These are phyloP conservation scores for Acrobasis consociella DNA, from an alignment of 2,888 invertebrate genomes.

Conservation along the genomic window DNA sequence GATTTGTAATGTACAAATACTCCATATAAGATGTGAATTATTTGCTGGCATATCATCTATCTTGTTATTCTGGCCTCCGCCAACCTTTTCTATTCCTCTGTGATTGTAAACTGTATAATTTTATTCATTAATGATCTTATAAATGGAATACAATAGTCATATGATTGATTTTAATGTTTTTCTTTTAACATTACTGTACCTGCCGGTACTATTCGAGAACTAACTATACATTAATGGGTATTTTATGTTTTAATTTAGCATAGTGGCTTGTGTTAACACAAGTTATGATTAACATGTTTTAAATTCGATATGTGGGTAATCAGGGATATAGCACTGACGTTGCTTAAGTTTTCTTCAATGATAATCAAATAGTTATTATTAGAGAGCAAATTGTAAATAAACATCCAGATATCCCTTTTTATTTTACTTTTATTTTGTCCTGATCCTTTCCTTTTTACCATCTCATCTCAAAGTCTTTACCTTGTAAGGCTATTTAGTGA, in stretches of 20 bases:
- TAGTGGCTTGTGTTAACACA: conserved; percentile 63
- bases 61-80: conserved; percentile 13
- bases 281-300: conserved; percentile 73
- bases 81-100: conserved; percentile 47
- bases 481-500: too few relatives aligned
- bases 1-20: conserved; percentile 57
- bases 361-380: conserved; percentile 79
- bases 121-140: conserved; percentile 41
- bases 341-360: conserved; percentile 73
- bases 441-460: conserved; percentile 27
- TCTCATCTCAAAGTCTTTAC: too few relatives aligned
- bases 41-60: conserved; percentile 25
- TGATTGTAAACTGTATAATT: conserved; percentile 50
- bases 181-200: conserved; percentile 51
- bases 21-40: conserved; percentile 38
- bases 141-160: conserved; percentile 54
- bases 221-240: conserved; percentile 72
- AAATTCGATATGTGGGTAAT: conserved; percentile 71
- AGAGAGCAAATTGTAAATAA: conserved; percentile 80
- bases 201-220: conserved; percentile 56
- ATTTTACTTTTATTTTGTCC: conserved; percentile 74
- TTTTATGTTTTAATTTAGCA: conserved; percentile 71
- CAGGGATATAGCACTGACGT: conserved; percentile 69
- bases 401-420: conserved; percentile 80
- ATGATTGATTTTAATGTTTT: conserved; percentile 49